Conservation (phyloP, 64 coral and sea anemone species). For the Pocillopora verrucosa region DNA sequence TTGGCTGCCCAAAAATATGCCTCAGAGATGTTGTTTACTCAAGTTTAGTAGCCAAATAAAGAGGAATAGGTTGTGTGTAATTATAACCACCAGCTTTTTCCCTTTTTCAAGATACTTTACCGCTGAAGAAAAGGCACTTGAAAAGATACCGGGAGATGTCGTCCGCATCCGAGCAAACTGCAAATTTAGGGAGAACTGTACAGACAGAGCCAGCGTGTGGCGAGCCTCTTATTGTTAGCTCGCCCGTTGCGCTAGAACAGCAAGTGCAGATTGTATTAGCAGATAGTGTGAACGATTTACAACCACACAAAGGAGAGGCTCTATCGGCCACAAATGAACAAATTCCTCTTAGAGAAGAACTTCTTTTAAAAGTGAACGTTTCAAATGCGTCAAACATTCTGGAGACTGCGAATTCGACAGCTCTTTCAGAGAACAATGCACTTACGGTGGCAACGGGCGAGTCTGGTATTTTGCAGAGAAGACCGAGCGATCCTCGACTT, state of each 20-base stretch:
- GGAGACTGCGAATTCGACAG: constrained; percentile 17
- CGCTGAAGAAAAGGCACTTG: constrained; percentile 80
- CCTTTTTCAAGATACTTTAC: constrained; percentile 44
- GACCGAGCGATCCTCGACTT: constrained; percentile 85
- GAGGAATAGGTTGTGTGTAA: not conserved
- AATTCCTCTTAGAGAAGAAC: constrained; percentile 7
- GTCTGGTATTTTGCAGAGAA: constrained; percentile 22
- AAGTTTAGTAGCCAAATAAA: not conserved
- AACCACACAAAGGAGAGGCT: constrained; percentile 38
- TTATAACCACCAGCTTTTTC: not conserved
- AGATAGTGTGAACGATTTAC: constrained; percentile 38
- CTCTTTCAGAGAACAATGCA: not conserved
- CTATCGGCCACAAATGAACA: constrained; percentile 34
- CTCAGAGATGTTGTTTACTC: not conserved
- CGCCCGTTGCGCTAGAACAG: constrained; percentile 55
- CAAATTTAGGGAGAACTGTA: not conserved
- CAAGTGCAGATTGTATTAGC: constrained; percentile 49
- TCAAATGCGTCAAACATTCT: constrained; percentile 13
- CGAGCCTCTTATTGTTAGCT: constrained; percentile 28
- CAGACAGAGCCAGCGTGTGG: not conserved
- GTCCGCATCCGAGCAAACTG: constrained; percentile 17
- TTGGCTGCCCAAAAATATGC: too few relatives aligned
- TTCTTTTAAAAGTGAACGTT: not conserved
- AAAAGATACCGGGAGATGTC: constrained; percentile 38
- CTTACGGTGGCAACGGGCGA: not conserved